A percentile compares a stretch with the other conserved stretches of the same genome.
These are phyloP conservation scores for Osmerus eperlanus DNA, from an alignment of 2,113 vertebrate genomes.

Conservation along the genomic window DNA sequence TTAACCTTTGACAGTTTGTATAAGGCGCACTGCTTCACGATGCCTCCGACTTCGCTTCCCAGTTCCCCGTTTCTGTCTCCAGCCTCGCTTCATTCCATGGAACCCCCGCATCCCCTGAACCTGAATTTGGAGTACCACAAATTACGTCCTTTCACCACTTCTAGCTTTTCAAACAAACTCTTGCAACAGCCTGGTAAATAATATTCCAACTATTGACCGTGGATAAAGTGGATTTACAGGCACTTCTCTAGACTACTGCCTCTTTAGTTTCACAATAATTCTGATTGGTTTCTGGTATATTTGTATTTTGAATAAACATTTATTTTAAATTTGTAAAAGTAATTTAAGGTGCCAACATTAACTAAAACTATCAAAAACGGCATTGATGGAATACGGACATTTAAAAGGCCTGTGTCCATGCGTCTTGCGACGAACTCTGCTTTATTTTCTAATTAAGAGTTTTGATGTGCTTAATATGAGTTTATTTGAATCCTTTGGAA, in stretches of 20 bases:
- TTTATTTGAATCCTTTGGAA: too few species aligned
- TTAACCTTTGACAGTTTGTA: slow-evolving; percentile 42
- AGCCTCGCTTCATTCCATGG: slow-evolving; percentile 37
- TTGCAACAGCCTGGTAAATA: slow-evolving; percentile 26
- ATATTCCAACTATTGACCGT: background rate
- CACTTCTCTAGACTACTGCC: too few species aligned
- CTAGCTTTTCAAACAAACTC: slow-evolving; percentile 39
- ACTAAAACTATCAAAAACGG: too few species aligned
- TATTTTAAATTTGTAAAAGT: background rate
- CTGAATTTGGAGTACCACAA: slow-evolving; percentile 43
- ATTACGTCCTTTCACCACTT: slow-evolving; percentile 30
- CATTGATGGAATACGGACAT: too few species aligned
- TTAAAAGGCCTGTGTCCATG: too few species aligned
- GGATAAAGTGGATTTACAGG: too few species aligned
- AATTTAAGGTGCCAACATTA: background rate
- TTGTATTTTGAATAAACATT: background rate
- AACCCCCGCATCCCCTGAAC: slow-evolving; percentile 19
- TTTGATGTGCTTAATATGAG: too few species aligned
- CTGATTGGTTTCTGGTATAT: background rate
- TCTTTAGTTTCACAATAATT: too few species aligned
- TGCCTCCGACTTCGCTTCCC: slow-evolving; percentile 26
- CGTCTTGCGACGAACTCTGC: too few species aligned
- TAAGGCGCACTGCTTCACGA: slow-evolving; percentile 16
- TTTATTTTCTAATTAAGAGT: too few species aligned
- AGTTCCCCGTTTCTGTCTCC: slow-evolving; percentile 33